Percentiles rank a stretch among this genome's conserved stretches.
phyloP scores from a whole-genome alignment of 2,888 invertebrate species.

The Phalangium opilio region DNA sequence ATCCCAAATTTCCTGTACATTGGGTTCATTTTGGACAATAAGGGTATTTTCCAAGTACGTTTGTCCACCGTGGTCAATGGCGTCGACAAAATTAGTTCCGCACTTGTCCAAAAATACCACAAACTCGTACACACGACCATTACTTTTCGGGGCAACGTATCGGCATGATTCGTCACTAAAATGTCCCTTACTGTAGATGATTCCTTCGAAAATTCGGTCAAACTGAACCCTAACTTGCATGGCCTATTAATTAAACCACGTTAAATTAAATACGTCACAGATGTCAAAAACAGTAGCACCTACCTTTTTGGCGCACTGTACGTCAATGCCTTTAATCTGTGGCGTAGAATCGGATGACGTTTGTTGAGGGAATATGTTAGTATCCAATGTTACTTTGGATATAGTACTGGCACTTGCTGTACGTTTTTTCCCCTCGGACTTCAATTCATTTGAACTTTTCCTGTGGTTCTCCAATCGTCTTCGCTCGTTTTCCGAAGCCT shows the following conservation, averaged over 20 bases:
- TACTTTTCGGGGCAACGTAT: conserved; percentile 22
- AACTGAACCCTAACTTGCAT: conserved; percentile 68
- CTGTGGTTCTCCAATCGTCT: too few species aligned
- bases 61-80: conserved; percentile 6
- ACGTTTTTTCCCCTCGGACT: too few species aligned
- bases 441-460: too few species aligned
- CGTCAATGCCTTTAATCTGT: not conserved
- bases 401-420: too few species aligned
- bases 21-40: conserved; percentile 23
- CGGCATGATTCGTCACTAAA: conserved; percentile 7
- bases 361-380: too few species aligned
- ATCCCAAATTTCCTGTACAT: conserved; percentile 24
- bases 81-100: conserved; percentile 19
- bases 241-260: not conserved
- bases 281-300: too few species aligned
- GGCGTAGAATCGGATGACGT: not conserved
- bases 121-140: conserved; percentile 19
- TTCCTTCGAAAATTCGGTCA: conserved; percentile 55
- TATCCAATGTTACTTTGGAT: too few species aligned
- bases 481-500: too few species aligned
- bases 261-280: too few species aligned
- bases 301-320: not conserved
- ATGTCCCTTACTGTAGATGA: conserved; percentile 55
- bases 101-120: conserved; percentile 21
- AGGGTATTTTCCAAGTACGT: conserved; percentile 23